A percentile compares a stretch with the other conserved stretches of the same genome.
These are phyloP conservation scores for Catalaphyllia jardinei DNA, from an alignment of 64 coral and sea anemone genomes.

Conservation along the genomic window DNA sequence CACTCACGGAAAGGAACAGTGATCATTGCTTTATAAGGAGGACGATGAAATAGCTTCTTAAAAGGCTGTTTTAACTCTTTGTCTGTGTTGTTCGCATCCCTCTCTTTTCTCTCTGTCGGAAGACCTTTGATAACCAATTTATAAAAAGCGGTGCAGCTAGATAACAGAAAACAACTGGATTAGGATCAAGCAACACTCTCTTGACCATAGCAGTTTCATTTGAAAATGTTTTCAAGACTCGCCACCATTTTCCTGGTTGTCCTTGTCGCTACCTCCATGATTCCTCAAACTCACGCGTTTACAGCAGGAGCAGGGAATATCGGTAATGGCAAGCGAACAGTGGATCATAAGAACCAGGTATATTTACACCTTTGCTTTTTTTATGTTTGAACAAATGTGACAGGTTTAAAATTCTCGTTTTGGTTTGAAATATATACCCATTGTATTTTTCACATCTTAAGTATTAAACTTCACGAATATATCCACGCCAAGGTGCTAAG, in stretches of 20 bases:
- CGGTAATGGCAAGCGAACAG: background rate
- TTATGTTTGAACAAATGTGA: no score
- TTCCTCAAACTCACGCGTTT: background rate
- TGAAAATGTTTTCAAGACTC: constrained; percentile 17
- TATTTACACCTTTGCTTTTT: background rate
- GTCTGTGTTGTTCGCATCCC: background rate
- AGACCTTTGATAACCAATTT: background rate
- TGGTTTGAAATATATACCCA: no score
- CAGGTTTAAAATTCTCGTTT: no score
- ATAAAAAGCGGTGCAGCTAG: background rate
- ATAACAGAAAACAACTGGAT: background rate
- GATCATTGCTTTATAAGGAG: background rate
- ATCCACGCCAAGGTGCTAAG: no score
- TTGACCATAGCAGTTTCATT: background rate
- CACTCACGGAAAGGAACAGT: background rate
- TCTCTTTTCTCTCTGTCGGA: background rate
- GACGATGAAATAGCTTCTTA: background rate
- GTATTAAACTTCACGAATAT: no score
- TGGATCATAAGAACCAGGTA: background rate
- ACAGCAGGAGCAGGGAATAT: constrained; percentile 35
- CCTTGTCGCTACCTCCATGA: background rate
- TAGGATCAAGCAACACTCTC: background rate
- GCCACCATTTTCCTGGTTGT: background rate
- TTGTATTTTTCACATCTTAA: no score
- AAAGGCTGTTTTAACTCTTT: background rate